These are phyloP conservation scores for Argyrosomus regius DNA, from an alignment of 2,797 vertebrate species.

Conservation along the genomic window DNA sequence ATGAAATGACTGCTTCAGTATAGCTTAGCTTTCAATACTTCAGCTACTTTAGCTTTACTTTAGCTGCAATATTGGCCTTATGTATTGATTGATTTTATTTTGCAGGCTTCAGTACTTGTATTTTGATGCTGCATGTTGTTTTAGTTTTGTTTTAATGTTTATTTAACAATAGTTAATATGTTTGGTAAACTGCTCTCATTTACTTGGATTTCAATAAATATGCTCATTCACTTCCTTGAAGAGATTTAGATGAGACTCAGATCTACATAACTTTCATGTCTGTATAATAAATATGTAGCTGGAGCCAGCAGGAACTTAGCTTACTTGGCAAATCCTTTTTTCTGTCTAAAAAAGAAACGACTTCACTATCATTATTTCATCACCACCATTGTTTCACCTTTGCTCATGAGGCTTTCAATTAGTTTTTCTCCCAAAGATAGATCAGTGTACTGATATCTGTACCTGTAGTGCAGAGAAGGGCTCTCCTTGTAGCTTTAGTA, in stretches of 20 bases:
- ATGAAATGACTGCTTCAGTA: too few relatives aligned
- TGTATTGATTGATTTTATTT: too few relatives aligned
- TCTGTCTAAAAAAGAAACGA: neutral
- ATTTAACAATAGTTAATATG: too few relatives aligned
- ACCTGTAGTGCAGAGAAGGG: constrained; percentile 85
- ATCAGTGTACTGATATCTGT: constrained; percentile 11
- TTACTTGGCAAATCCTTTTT: neutral
- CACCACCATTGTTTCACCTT: neutral
- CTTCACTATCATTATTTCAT: neutral
- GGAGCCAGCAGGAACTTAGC: neutral
- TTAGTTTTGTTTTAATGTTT: too few relatives aligned
- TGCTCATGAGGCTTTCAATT: neutral
- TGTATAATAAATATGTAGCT: neutral
- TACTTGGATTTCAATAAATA: too few relatives aligned
- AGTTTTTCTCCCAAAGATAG: neutral
- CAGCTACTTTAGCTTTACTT: too few relatives aligned
- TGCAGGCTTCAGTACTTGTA: too few relatives aligned
- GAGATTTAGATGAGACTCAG: neutral
- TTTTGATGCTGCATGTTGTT: too few relatives aligned
- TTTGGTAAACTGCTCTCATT: too few relatives aligned
- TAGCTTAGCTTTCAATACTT: too few relatives aligned
- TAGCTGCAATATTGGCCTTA: too few relatives aligned
- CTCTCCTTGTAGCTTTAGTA: constrained; percentile 85
- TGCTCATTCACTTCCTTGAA: too few relatives aligned
- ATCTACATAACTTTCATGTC: neutral